Percentiles rank a stretch among this genome's conserved stretches.
phyloP scores from a whole-genome alignment of 2,113 vertebrate genomes.

The Carassius gibelio region DNA sequence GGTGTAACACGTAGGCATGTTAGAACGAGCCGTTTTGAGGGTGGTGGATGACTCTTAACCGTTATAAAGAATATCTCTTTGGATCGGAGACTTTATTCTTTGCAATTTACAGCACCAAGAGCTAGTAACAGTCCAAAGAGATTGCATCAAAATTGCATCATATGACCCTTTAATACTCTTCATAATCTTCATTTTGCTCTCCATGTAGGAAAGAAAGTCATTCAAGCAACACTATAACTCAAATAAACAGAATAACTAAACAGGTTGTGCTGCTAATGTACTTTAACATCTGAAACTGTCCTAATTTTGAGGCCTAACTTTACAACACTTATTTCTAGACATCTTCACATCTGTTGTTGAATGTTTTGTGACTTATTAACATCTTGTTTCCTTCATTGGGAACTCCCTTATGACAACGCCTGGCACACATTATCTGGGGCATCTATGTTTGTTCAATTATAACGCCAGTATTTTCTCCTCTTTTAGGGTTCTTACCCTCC shows the following conservation, averaged over 20 bases:
- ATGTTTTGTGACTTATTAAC: slow-evolving; percentile 53
- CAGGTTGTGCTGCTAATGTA: not conserved
- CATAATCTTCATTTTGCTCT: not conserved
- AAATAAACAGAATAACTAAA: not conserved
- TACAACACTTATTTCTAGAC: slow-evolving; percentile 24
- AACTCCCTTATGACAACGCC: slow-evolving; percentile 49
- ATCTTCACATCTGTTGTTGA: slow-evolving; percentile 5
- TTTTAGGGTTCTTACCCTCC: slow-evolving; percentile 66
- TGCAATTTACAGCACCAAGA: no score
- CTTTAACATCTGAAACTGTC: not conserved
- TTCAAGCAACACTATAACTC: not conserved
- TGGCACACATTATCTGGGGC: slow-evolving; percentile 62
- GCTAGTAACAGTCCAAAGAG: no score
- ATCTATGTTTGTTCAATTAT: slow-evolving; percentile 61
- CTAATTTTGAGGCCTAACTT: slow-evolving; percentile 20
- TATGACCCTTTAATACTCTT: not conserved
- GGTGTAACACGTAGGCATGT: no score
- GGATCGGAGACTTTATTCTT: no score
- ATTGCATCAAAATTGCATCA: no score
- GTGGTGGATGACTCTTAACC: no score
- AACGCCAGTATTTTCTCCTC: slow-evolving; percentile 46
- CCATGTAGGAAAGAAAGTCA: not conserved
- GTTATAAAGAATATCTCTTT: no score
- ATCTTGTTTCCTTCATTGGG: slow-evolving; percentile 50
- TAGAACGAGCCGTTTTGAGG: no score